Conservation (phyloP, 1,140 invertebrate genomes). For the Delia radicum region DNA sequence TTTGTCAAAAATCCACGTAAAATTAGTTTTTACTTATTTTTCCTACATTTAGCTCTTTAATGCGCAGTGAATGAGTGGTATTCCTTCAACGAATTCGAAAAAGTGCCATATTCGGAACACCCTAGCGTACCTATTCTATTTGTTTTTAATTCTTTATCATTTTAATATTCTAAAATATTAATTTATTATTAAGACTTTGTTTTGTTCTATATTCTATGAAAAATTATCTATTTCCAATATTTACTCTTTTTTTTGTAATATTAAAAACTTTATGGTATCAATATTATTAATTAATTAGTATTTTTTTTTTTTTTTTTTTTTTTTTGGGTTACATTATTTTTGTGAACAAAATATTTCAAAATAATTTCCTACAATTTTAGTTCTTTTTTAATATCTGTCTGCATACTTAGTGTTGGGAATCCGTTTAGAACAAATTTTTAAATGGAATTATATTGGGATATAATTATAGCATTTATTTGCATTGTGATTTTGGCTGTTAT, state of each 20-base stretch:
- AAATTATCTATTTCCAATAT: neutral
- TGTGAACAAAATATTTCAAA: neutral
- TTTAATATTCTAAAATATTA: no score
- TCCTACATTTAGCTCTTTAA: no score
- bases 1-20: no score
- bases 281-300: neutral
- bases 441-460: conserved; percentile 23
- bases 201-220: neutral
- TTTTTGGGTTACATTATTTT: neutral
- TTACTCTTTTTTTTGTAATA: neutral
- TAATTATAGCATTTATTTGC: conserved; percentile 11
- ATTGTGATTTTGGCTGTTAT: conserved; percentile 1
- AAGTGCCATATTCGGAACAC: no score
- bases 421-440: neutral
- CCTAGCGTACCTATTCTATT: no score
- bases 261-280: neutral
- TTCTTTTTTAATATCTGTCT: neutral
- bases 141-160: no score
- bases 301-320: neutral
- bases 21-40: no score
- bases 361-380: neutral
- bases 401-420: neutral
- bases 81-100: no score
- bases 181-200: neutral
- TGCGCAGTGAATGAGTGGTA: no score